These are phyloP conservation scores for Lemur catta DNA, from an alignment of 2,797 vertebrate species.

Conservation along the genomic window DNA sequence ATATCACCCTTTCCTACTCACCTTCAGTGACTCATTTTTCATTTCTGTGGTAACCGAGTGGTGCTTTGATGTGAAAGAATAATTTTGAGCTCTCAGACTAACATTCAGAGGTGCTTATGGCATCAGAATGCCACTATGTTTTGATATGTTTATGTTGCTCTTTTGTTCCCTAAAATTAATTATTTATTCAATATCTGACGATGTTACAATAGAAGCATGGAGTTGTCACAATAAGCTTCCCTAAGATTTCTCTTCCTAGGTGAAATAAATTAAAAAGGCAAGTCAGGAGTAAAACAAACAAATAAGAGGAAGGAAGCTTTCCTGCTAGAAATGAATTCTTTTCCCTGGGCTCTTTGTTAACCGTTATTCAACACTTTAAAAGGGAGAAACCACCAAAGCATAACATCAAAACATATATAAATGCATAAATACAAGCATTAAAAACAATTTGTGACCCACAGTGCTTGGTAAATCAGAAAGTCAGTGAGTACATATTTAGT, in stretches of 20 bases:
- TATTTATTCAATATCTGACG: slow-evolving; percentile 60
- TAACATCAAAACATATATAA: not conserved
- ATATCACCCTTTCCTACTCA: not conserved
- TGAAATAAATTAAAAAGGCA: slow-evolving; percentile 38
- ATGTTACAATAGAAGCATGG: slow-evolving; percentile 8
- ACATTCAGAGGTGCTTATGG: not conserved
- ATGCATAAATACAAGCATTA: not conserved
- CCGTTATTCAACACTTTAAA: not conserved
- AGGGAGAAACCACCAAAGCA: not conserved
- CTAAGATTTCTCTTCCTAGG: slow-evolving; percentile 38
- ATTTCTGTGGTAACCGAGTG: not conserved
- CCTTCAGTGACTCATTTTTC: not conserved
- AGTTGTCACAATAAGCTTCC: slow-evolving; percentile 43
- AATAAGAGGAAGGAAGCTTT: not conserved
- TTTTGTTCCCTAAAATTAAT: slow-evolving; percentile 61
- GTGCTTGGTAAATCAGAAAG: not conserved
- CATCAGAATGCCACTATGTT: not conserved
- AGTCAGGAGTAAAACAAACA: slow-evolving; percentile 44
- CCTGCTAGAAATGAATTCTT: not conserved
- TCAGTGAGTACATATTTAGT: not conserved
- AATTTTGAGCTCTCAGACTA: slow-evolving; percentile 4
- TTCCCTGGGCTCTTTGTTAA: not conserved
- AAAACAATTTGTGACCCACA: not conserved
- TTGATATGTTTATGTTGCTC: slow-evolving; percentile 34
- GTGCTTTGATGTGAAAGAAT: not conserved